Base-by-base conservation (phyloP, 2,888 invertebrate genomes). In the Acanthosoma haemorrhoidale region DNA sequence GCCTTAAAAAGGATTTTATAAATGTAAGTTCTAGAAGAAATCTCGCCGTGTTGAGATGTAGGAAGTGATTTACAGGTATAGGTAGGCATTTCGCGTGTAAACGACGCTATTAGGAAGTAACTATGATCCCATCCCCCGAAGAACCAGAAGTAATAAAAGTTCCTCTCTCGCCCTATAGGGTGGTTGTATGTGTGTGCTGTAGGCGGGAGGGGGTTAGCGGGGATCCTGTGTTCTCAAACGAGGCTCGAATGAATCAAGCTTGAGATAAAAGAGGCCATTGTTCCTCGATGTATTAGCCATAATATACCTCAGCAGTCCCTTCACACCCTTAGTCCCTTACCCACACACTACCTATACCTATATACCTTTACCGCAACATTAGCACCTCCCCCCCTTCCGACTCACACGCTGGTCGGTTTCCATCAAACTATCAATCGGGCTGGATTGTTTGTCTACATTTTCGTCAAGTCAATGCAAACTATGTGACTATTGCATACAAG, bases 211-310 rank as follows among this genome's bases (percentile, higher is more conserved):
- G n/a, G n/a, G 51, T 13, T 25, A 13, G 25, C 13, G 9, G 21
- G 43, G 25, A 21, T 21, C 5, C 21, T n/a, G 21, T 21, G 25
- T 25, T 51, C 51, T 25, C 51, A 25, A 25, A 25, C 51, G 51
- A 25, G 51, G 25, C 4, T 25, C n/a, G n/a, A 51, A 51, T 51
- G 51, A 51, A 51, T 51, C 51, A 51, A 29, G 51, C 25, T 13
- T 2, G 3, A 51, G 51, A 51, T 51, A 51, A 51, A 51, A 51
- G 51, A 51, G 51, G 25, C 51, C 51, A 51, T 51, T 51, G 51
- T 51, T 51, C 5, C 21, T 3, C 4, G 13, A 43, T 43, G 43
- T 43, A 43, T 43, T 43, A 25, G 3, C 51, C 25, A 21, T 43
- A n/a, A n/a, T n/a, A n/a, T n/a, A n/a, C n/a, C n/a, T n/a, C n/a